Conservation (phyloP, 2,888 invertebrate species). For the Cantharis rustica region DNA sequence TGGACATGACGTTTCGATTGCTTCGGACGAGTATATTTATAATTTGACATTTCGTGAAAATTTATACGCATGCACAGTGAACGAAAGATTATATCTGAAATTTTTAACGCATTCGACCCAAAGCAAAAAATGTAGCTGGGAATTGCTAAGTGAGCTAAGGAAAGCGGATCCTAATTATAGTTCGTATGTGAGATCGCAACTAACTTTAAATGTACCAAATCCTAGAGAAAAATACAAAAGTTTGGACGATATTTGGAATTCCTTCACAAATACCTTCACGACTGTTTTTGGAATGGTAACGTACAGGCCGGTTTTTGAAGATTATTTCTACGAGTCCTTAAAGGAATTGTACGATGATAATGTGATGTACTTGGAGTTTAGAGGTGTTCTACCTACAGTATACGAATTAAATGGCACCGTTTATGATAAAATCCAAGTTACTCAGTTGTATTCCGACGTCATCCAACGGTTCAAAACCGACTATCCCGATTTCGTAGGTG, state of each 20-base stretch:
- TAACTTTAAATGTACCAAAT: conserved; percentile 63
- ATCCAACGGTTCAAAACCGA: conserved; percentile 58
- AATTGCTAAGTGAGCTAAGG: conserved; percentile 55
- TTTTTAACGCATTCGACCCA: conserved; percentile 40
- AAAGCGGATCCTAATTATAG: conserved; percentile 34
- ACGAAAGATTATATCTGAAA: conserved; percentile 42
- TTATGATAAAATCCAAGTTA: conserved; percentile 40
- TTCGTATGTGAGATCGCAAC: conserved; percentile 55
- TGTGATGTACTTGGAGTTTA: conserved; percentile 71
- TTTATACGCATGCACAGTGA: conserved; percentile 59
- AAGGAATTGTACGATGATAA: conserved; percentile 68
- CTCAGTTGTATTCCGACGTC: conserved; percentile 57
- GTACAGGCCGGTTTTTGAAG: conserved; percentile 68
- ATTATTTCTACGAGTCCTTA: conserved; percentile 68
- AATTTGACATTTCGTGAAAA: conserved; percentile 64
- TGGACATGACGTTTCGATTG: conserved; percentile 68
- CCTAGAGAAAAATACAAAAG: conserved; percentile 59
- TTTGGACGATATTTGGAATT: conserved; percentile 64
- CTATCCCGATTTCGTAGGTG: conserved; percentile 64
- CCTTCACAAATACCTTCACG: conserved; percentile 62
- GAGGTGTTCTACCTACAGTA: conserved; percentile 65
- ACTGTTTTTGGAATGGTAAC: conserved; percentile 61
- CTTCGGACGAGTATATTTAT: conserved; percentile 64
- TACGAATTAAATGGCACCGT: conserved; percentile 70
- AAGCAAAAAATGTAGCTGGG: conserved; percentile 53